Base-by-base conservation (phyloP, 1,140 invertebrate species). In the Apis mellifera region DNA sequence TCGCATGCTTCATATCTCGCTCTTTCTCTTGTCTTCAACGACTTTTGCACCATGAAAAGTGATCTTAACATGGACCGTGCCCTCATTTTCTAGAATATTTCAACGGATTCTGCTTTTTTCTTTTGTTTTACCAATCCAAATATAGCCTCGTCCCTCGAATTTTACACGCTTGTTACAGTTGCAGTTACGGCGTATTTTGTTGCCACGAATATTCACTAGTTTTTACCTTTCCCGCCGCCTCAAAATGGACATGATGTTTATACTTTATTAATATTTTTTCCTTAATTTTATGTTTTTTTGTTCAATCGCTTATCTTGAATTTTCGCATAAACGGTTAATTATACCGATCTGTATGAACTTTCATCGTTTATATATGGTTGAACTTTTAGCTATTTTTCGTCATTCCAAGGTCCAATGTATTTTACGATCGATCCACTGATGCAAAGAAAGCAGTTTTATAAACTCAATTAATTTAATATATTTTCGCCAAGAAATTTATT, bases 21-120 rank as follows among this genome's bases (percentile, higher is more conserved):
- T 86, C 59, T 48, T 78, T 80, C 73, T 81, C 72, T 80, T 50
- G 23, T 76, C 32, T 78, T 75, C 68, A 21, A 52, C 23, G 48
- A 55, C 76, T 74, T 87, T 86, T 87, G 32, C 69, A 59, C 23
- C 50, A 64, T 68, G 68, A 79, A 87, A 89, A 89, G 26, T 84
- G 32, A 84, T 85, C 78, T 88, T 82, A 19, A 9, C 23, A 59
- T 71, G 55, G 26, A 77, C 65, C 74, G 26, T 55, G 48, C 21
- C 52, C 55, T 55, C 66, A 17, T 78, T 82, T 71, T 70, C 26
- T 13, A n/a, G 11, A 42, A 82, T 77, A 78, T 70, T 64, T 70
- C 66, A 11, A 62, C 50, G 50, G 9, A 82, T 70, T 11, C 12
- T 48, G 3, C 3, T 48, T 55, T 26, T 19, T 23, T 64, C 50